Base-by-base conservation (phyloP, 2,113 vertebrate genomes). In the Ammodytes marinus region DNA sequence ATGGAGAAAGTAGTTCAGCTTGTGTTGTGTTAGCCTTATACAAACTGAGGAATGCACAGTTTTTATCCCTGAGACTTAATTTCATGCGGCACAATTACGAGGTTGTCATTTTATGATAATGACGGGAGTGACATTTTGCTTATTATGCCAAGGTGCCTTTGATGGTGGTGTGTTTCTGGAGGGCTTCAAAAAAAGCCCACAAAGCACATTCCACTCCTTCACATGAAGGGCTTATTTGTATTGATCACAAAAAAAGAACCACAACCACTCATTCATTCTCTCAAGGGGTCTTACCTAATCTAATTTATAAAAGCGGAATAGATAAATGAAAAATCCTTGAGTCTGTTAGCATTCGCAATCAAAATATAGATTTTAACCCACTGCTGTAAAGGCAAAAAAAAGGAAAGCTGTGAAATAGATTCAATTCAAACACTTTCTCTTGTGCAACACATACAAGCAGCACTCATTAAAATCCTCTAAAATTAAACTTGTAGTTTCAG, bases 81-180 rank as follows among this genome's bases (percentile, higher is more conserved):
- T 87, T 79, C 27, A 79, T 80, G 81, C 19, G 4, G 74, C 74
- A 74, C 87, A 87, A 86, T 85, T 89, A 86, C 68, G 76, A 74
- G 59, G 75, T 72, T 89, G 79, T 88, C 85, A 76, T 79, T 91
- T 85, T 60, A 85, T 71, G 85, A 77, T 90, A 89, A 91, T 89
- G 82, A 86, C 60, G 17, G 37, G 60, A 74, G 47, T 86, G 79
- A 85, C 85, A 81, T 91, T 89, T 83, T 63, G 60, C 83, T 85
- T 81, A 86, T 88, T 90, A 8, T 19, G 17, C 70, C 81, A 84
- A 90, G 84, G 81, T 89, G 85, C 77, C 91, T 90, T 92, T 92
- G 87, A 83, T 83, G 81, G 64, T 71, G 74, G 64, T 71, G 74
- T 52, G n/a, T 58, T 76, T 47, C 46, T 53, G n/a, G 7, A 2